Evolutionary conservation across 1,140 invertebrate genomes (phyloP).

Genomic region (Idris sp.): DNA sequence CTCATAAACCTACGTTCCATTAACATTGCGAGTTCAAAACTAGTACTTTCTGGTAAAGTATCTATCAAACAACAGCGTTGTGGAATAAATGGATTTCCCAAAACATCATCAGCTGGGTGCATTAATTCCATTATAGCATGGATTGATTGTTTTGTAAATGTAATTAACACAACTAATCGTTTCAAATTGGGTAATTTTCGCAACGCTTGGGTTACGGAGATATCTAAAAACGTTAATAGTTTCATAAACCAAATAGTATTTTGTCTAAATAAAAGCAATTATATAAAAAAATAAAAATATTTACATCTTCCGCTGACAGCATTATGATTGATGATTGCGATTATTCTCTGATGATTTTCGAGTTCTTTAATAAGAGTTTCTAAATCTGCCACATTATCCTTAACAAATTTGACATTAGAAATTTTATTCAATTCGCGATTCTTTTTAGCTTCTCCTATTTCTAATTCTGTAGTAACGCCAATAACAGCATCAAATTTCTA

Average conservation of each 20-base stretch:
- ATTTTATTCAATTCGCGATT: constrained; percentile 61
- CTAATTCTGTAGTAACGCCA: constrained; percentile 70
- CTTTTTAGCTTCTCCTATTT: constrained; percentile 74
- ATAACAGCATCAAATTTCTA: constrained; percentile 74
- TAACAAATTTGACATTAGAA: constrained; percentile 62
- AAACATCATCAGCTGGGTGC: constrained; percentile 65
- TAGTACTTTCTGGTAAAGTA: constrained; percentile 69
- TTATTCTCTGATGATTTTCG: constrained; percentile 55
- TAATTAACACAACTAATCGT: constrained; percentile 72
- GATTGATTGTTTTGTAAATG: constrained; percentile 75
- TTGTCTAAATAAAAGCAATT: too few species aligned
- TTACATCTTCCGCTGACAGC: constrained; percentile 71
- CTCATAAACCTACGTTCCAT: constrained; percentile 71
- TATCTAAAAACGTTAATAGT: constrained; percentile 71
- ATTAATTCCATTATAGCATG: constrained; percentile 73
- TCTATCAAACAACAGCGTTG: constrained; percentile 71
- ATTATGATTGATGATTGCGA: constrained; percentile 72
- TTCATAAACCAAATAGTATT: too few species aligned
- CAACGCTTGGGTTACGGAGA: too few species aligned
- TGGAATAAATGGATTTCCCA: constrained; percentile 74
- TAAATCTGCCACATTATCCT: constrained; percentile 65
- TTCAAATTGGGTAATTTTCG: constrained; percentile 68
- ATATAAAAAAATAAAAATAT: too few species aligned
- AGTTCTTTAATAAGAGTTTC: constrained; percentile 61
- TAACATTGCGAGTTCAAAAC: constrained; percentile 74